These are phyloP conservation scores for Morpho helenor DNA, from an alignment of 2,888 invertebrate genomes.

Conservation along the genomic window DNA sequence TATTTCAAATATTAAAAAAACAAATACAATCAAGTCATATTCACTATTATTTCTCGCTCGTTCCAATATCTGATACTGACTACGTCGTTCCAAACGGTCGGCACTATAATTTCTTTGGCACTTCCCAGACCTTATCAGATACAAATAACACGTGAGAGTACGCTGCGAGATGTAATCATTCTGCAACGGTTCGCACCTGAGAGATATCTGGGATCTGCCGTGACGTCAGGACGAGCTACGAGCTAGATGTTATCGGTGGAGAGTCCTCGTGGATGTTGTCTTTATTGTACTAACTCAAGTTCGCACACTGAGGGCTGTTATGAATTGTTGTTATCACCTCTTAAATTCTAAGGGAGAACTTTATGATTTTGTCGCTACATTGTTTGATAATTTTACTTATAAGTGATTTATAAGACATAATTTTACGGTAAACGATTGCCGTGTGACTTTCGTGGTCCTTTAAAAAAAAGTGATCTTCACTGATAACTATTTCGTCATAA, in stretches of 20 bases:
- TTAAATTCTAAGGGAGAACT: neutral
- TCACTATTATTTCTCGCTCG: neutral
- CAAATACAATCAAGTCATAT: too few relatives aligned
- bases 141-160: conserved; percentile 1
- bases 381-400: too few relatives aligned
- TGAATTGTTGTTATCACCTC: neutral
- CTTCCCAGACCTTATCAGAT: neutral
- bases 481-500: too few relatives aligned
- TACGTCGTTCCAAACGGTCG: neutral
- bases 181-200: conserved; percentile 8
- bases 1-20: too few relatives aligned
- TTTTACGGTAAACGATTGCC: too few relatives aligned
- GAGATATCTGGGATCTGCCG: conserved; percentile 10
- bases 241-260: conserved; percentile 6
- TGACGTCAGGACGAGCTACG: conserved; percentile 9
- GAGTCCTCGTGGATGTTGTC: conserved; percentile 7
- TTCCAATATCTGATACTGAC: conserved; percentile 1
- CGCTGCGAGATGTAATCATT: neutral
- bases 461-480: too few relatives aligned
- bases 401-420: too few relatives aligned
- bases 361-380: too few relatives aligned
- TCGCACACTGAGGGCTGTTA: conserved; percentile 3
- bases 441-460: too few relatives aligned
- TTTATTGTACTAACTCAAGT: neutral
- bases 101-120: neutral